Base-by-base conservation (phyloP, 2,888 invertebrate genomes). In the Hyppa rectilinea region DNA sequence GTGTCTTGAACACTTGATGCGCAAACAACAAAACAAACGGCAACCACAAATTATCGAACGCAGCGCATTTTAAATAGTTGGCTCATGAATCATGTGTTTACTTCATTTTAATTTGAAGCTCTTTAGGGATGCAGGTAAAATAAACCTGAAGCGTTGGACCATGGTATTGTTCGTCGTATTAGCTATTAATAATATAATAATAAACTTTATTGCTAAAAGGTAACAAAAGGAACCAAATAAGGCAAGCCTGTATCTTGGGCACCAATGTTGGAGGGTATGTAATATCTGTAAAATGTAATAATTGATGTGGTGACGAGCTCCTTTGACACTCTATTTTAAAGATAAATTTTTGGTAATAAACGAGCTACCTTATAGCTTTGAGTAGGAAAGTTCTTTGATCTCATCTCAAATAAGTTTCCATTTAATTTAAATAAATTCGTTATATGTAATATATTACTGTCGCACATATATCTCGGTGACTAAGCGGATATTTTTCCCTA, bases 11-110 rank as follows among this genome's bases (percentile, higher is more conserved):
- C 3, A 65, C 31, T 65, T 36, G 76, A 47, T 40, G 71, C 53
- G 26, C 61, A 58, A 52, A 61, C 23, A 65, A 81, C n/a, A 78
- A 66, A 82, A 79, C 52, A 67, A 72, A 50, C 82, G 29, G 34
- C 14, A 74, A 62, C 64, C 52, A 72, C 82, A 72, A 72, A 79
- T 82, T 71, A 78, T 72, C 73, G 79, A 72, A 50, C 60, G 60
- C 82, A 82, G 26, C 78, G 50, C 77, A 38, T 64, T 47, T 77
- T 63, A 63, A 82, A 82, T 71, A 78, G 78, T 61, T 38, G 23
- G 34, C 17, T 60, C 34, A 78, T 78, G 67, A 78, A 67, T 67
- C 63, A 64, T 71, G 79, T 53, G 66, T 43, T 58, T 9, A 49
- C 50, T 29, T 58, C 52, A 23, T 20, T 6, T 43, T 40, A 45